Evolutionary conservation across 2,888 invertebrate genomes (phyloP).

Genomic region (Drosophila fulvimacula): DNA sequence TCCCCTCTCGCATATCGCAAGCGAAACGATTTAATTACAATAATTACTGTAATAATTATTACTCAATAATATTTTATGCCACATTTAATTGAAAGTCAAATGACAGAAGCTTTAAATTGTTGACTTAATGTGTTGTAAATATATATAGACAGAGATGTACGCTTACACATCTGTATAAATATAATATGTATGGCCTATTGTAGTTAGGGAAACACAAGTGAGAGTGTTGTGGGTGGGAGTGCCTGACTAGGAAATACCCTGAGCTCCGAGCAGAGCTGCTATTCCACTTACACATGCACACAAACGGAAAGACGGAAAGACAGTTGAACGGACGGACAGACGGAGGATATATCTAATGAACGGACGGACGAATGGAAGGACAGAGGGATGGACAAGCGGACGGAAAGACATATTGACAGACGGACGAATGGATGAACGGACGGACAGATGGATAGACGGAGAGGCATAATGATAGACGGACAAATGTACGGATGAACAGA

Average conservation of each 20-base stretch:
- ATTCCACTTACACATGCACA: background rate
- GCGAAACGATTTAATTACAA: background rate
- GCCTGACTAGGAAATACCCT: background rate
- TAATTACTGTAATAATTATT: constrained; percentile 3
- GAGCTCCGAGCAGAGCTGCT: background rate
- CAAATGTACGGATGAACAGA: background rate
- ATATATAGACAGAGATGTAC: background rate
- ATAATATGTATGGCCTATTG: background rate
- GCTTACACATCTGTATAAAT: background rate
- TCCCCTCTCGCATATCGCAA: background rate
- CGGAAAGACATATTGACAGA: fast-evolving
- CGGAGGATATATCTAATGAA: no score
- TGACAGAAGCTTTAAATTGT: background rate
- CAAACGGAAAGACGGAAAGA: background rate
- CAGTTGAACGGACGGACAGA: background rate
- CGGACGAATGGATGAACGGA: no score
- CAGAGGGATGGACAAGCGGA: background rate
- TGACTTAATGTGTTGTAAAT: background rate
- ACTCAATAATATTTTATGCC: constrained; percentile 4
- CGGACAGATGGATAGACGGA: background rate
- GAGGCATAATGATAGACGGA: background rate
- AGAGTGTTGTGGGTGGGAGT: background rate
- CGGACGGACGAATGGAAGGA: background rate
- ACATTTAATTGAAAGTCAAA: constrained; percentile 3
- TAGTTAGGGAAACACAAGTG: background rate